Conservation (phyloP, 2,797 vertebrate species). For the Gallinago stenura region DNA sequence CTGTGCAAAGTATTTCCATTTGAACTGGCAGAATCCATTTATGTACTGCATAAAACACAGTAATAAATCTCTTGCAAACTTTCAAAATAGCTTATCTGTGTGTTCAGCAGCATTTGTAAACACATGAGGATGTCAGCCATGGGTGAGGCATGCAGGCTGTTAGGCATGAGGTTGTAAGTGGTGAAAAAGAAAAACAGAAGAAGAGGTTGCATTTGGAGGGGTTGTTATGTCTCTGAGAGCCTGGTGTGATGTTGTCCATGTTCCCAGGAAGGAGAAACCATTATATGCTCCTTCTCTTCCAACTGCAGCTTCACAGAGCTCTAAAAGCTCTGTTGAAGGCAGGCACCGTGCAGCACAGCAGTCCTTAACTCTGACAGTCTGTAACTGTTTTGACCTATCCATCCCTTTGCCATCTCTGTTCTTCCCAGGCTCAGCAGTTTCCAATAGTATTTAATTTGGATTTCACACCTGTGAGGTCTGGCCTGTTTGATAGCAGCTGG, state of each 20-base stretch:
- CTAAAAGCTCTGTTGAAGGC: rapidly evolving
- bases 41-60: background rate
- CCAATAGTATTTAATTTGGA: background rate
- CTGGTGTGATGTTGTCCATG: rapidly evolving
- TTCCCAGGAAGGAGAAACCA: background rate
- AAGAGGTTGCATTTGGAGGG: background rate
- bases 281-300: background rate
- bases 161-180: background rate
- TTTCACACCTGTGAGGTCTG: background rate
- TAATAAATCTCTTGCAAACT: background rate
- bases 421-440: background rate
- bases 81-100: background rate
- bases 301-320: background rate
- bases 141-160: rapidly evolving
- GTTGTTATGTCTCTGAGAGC: background rate
- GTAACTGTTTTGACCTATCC: background rate
- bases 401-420: background rate
- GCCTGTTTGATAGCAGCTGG: background rate
- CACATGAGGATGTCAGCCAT: rapidly evolving
- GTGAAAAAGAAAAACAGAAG: background rate
- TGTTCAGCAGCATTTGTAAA: background rate
- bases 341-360: rapidly evolving
- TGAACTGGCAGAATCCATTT: background rate
- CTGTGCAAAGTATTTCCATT: background rate
- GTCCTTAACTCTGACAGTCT: rapidly evolving